Base-by-base conservation (phyloP, 2,797 vertebrate genomes). In the Syncerus caffer region DNA sequence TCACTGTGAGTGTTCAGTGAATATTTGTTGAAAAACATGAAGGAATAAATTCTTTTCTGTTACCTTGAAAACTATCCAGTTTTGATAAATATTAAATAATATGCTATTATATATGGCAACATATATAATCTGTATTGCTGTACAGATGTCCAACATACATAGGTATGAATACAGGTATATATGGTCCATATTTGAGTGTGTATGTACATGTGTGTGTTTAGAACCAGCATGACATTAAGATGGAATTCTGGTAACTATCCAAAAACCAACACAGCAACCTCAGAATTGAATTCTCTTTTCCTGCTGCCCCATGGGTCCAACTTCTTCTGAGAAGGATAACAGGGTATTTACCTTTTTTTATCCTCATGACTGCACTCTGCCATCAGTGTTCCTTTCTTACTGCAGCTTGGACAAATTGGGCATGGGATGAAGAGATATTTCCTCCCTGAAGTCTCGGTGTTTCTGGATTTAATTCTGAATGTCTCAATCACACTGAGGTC, bases 381-480 rank as follows among this genome's bases (percentile, higher is more conserved):
- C 57, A 27, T 60, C 4, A 16, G 21, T 42, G 78, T 14, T 60
- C 47, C 50, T 92, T 93, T 51, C 51, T 84, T 27, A 21, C 4
- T n/a, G 51, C 34, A 86, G 17, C 6, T 50, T 64, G 80, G 9
- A 53, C 64, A 83, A 86, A 85, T 31, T 85, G 13, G 8, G 23
- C n/a, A 6, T n/a, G 21, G 50, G 3, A 21, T n/a, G 0, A 42
- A 79, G 57, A 10, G 16, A 6, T 45, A 57, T 58, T 83, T 25
- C 16, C 10, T 94, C 58, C 53, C 31, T 86, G 14, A 38, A 62
- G n/a, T 60, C 47, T 76, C 21, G 4, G 1, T 89, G n/a, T 82
- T 89, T 93, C 60, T 45, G 17, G 17, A 84, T 93, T 93, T 91
- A 76, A 71, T 93, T 97, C 79, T 84, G 47, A 51, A 79, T 15